Base-by-base conservation (phyloP, 2,888 invertebrate species). In the Perizoma affinitatum region DNA sequence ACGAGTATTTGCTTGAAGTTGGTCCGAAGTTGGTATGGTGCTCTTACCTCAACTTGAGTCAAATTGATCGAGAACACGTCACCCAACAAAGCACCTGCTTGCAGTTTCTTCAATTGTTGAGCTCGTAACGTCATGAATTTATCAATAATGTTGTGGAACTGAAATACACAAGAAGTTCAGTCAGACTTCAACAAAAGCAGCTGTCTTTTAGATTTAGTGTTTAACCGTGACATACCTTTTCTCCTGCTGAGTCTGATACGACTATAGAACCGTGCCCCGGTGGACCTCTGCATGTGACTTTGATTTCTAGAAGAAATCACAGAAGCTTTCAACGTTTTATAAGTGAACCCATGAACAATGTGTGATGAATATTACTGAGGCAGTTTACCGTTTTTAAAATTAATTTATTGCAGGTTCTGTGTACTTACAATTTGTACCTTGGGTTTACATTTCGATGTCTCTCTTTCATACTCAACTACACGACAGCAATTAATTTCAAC, bases 211-310 rank as follows among this genome's bases (percentile, higher is more conserved):
- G 7, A 38, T 38, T 38, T 38, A 6, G 38, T 38, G 6, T 6
- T 57, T 59, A 22, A 22, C 3, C 22, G 22, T 22, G 22, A 22
- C 22, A 22, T 22, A 96, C 84, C 84, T 97, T 96, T 80, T 95
- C 95, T 0, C 95, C 96, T 8, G 96, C 96, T 0, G 96, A 96
- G 61, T 95, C 93, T 45, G 94, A 88, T 5, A 93, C 74, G 49
- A 97, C 87, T n/a, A 95, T 79, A 0, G 96, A 96, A 0, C 96
- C 97, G 80, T 97, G 97, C 0, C 96, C 97, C 0, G 97, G 95
- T 9, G 91, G 89, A 0, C 97, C 97, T 7, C 84, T 86, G 70
- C 96, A 95, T 10, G 93, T 94, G 0, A 96, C 91, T 61, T 87
- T 86, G 0, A 96, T 81, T 86, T 95, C 95, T 96, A 72, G 5